Percentiles rank a stretch among this genome's conserved stretches.
phyloP scores from a whole-genome alignment of 2,113 vertebrate genomes.

The Varanus komodoensis region DNA sequence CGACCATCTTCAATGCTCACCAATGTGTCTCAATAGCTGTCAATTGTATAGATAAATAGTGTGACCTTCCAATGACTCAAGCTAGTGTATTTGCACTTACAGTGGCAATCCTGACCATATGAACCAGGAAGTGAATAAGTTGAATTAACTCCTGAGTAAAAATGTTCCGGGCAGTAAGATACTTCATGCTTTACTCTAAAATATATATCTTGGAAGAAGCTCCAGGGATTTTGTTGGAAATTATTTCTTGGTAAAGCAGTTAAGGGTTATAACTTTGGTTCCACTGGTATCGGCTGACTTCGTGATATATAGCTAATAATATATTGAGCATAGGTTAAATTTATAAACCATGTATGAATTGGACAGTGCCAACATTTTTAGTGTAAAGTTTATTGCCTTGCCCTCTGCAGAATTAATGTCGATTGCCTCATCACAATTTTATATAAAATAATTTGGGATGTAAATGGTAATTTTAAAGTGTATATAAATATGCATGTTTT shows the following conservation, averaged over 20 bases:
- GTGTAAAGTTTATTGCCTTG: constrained; percentile 53
- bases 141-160: not conserved
- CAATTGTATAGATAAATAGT: not conserved
- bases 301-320: not conserved
- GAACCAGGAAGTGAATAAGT: not conserved
- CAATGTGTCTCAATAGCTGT: constrained; percentile 82
- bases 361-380: not conserved
- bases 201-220: not conserved
- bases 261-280: not conserved
- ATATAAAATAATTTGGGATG: constrained; percentile 63
- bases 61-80: not conserved
- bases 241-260: not conserved
- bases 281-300: not conserved
- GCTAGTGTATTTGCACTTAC: not conserved
- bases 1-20: constrained; percentile 84
- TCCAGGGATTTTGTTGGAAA: not conserved
- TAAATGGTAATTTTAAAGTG: constrained; percentile 62
- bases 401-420: constrained; percentile 45
- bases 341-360: not conserved
- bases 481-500: constrained; percentile 75
- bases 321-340: not conserved
- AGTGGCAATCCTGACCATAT: not conserved
- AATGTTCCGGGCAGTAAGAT: not conserved
- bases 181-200: not conserved
- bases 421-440: constrained; percentile 49